Evolutionary conservation across 2,888 invertebrate species (phyloP), one percentile per base, ranked within the genome.

Genomic region (Fragum whitleyi): DNA sequence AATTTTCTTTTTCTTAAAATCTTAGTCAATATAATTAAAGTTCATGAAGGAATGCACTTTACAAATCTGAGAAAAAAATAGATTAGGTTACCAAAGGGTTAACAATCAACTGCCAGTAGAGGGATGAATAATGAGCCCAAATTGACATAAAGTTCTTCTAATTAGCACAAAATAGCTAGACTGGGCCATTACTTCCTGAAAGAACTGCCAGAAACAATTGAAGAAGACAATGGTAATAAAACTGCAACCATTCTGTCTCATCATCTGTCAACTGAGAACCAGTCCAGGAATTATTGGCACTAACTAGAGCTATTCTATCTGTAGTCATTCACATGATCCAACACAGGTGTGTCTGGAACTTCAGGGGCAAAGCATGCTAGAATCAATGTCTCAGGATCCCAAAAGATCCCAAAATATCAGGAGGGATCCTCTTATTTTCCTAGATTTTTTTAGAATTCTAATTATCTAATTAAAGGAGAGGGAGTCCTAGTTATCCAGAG

Each of bases 191-290:
- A 42, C 65, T 65, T 65, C 26, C 42, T 39, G 21, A 23, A 42
- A 42, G 65, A 65, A 65, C 65, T 65, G 65, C 65, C 65, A 65
- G 65, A 39, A 42, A 65, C 65, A 65, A 65, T 65, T 65, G 65
- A 65, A 65, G 26, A 65, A 65, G 65, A 65, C 65, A 65, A 65
- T 65, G 19, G 65, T 65, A 39, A 65, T 65, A 65, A 65, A 65
- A 65, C 65, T 65, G 65, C 42, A 65, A 61, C 65, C 65, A 65
- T 28, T 65, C 65, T 65, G 65, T 42, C 65, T 65, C 65, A 65
- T 65, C 65, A 65, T 16, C 65, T 65, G 65, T 65, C 65, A 59
- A 59, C 59, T 23, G 23, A 59, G 59, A 26, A 7, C 26, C 59
- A 59, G 23, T 59, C 28, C 26, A 28, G 26, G 26, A 59, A 26